A percentile compares a stretch with the other conserved stretches of the same genome.
These are phyloP conservation scores for Procavia capensis DNA, from an alignment of 2,113 vertebrate genomes.

Conservation along the genomic window DNA sequence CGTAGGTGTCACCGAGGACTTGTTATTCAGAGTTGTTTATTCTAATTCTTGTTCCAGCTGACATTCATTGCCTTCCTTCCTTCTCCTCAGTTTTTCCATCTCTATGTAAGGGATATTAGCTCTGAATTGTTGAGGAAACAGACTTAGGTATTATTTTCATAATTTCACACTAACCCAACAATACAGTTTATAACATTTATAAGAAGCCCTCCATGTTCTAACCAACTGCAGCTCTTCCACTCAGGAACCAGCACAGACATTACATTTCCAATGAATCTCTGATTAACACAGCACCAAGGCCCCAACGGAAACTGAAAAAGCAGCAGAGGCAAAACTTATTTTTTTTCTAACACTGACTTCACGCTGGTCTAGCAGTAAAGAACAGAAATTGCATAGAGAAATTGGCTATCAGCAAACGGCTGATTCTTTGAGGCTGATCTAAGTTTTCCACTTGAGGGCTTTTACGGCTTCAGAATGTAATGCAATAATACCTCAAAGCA, in stretches of 20 bases:
- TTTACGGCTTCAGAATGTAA: constrained; percentile 66
- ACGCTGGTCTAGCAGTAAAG: constrained; percentile 57
- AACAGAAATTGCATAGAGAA: constrained; percentile 61
- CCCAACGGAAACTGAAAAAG: constrained; percentile 57
- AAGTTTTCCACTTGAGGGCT: constrained; percentile 76
- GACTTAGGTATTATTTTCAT: constrained; percentile 13
- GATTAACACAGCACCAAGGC: not conserved
- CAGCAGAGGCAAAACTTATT: constrained; percentile 41
- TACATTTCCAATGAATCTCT: constrained; percentile 54
- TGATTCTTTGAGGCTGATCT: constrained; percentile 77
- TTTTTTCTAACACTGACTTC: constrained; percentile 38
- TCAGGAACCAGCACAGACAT: constrained; percentile 20
- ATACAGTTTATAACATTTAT: not conserved
- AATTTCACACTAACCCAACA: constrained; percentile 28
- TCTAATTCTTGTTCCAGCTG: not conserved
- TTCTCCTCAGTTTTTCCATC: constrained; percentile 6
- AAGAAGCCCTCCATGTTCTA: constrained; percentile 25
- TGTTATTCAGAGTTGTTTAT: not conserved
- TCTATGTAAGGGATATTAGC: not conserved
- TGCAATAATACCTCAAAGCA: constrained; percentile 72
- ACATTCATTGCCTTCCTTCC: not conserved
- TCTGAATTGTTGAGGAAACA: constrained; percentile 26
- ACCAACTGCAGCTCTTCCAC: constrained; percentile 6
- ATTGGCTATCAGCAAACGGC: constrained; percentile 71
- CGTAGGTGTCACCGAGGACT: too few relatives aligned